phyloP scores from a whole-genome alignment of 1,140 invertebrate genomes.

The Papilio helenus region DNA sequence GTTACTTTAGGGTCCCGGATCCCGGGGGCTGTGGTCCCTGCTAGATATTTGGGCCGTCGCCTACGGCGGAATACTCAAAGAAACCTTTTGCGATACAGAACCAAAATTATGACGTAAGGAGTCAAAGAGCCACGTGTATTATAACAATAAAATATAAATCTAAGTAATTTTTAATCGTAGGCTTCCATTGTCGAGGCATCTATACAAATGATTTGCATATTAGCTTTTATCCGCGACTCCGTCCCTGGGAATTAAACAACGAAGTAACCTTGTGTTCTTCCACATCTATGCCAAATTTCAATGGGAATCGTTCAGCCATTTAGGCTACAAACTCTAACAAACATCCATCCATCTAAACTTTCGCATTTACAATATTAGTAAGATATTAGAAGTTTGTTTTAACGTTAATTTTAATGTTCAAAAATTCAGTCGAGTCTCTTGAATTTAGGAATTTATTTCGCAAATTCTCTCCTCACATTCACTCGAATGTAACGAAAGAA shows the following conservation, averaged over 20 bases:
- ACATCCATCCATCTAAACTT: too few species aligned
- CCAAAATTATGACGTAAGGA: neutral
- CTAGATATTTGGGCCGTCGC: conserved; percentile 4
- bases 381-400: too few species aligned
- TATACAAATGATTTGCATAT: neutral
- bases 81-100: conserved; percentile 5
- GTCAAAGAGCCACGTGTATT: neutral
- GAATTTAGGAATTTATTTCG: conserved; percentile 38
- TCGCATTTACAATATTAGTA: too few species aligned
- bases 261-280: too few species aligned
- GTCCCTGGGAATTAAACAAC: too few species aligned
- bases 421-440: neutral
- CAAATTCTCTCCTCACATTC: conserved; percentile 20
- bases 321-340: too few species aligned
- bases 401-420: neutral
- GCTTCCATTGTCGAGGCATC: too few species aligned
- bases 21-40: neutral
- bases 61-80: neutral
- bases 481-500: conserved; percentile 32
- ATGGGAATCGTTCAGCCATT: too few species aligned
- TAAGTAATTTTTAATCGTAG: too few species aligned
- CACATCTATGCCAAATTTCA: too few species aligned
- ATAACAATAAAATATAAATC: neutral
- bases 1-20: neutral
- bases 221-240: too few species aligned